Evolutionary conservation across 1,140 invertebrate species (phyloP).

Genomic region (Orchesella cincta): DNA sequence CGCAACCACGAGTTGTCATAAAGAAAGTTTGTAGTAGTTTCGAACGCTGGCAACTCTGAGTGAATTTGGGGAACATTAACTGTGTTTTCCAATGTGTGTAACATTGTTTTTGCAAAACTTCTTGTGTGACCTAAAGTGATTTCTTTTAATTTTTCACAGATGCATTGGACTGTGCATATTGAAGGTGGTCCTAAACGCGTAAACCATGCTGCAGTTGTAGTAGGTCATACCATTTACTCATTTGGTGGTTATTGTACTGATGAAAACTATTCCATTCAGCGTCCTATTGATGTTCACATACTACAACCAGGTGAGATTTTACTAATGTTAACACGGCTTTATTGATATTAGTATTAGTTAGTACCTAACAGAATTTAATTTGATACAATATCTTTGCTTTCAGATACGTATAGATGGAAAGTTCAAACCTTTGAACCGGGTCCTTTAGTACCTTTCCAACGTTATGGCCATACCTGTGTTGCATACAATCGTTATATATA

Average conservation of each 20-base stretch:
- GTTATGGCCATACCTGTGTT: slow-evolving; percentile 87
- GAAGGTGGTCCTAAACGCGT: slow-evolving; percentile 78
- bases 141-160: too few species aligned
- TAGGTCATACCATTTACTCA: slow-evolving; percentile 78
- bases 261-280: slow-evolving; percentile 69
- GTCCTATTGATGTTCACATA: slow-evolving; percentile 84
- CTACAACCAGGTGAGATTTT: slow-evolving; percentile 68
- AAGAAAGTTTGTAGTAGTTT: too few species aligned
- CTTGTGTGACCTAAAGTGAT: too few species aligned
- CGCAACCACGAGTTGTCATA: too few species aligned
- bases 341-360: neutral
- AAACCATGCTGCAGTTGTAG: slow-evolving; percentile 86
- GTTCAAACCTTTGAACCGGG: slow-evolving; percentile 53
- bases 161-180: slow-evolving; percentile 77
- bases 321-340: too few species aligned
- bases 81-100: too few species aligned
- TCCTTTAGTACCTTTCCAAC: slow-evolving; percentile 60
- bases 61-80: too few species aligned
- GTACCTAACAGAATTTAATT: slow-evolving; percentile 16
- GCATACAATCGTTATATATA: slow-evolving; percentile 74
- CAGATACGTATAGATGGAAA: slow-evolving; percentile 61
- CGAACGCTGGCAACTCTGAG: too few species aligned
- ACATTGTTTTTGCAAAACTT: too few species aligned
- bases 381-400: slow-evolving; percentile 48
- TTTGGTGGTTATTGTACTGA: slow-evolving; percentile 88